Conservation (phyloP, 2,797 vertebrate species). For the Ctenosaura bakeri region DNA sequence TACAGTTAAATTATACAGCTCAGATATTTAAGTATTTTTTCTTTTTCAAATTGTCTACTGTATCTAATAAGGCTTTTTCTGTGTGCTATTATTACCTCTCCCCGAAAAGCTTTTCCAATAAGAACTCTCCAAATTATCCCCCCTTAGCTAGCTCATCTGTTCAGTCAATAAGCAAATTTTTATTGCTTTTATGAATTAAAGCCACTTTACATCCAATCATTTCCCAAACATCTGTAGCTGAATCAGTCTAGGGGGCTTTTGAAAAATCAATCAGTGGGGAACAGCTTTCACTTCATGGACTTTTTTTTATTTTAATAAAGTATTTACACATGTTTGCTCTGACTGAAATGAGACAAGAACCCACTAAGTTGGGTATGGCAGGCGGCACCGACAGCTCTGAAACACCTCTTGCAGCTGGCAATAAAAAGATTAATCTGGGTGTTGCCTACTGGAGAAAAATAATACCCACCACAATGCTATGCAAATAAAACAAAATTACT, state of each 20-base stretch:
- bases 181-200: slow-evolving; percentile 85
- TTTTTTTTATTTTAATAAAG: slow-evolving; percentile 77
- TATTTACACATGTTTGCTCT: slow-evolving; percentile 80
- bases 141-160: slow-evolving; percentile 82
- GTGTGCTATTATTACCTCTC: slow-evolving; percentile 71
- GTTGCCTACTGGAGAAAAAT: slow-evolving; percentile 28
- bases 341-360: slow-evolving; percentile 64
- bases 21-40: slow-evolving; percentile 61
- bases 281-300: slow-evolving; percentile 77
- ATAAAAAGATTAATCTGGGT: slow-evolving; percentile 33
- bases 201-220: slow-evolving; percentile 81
- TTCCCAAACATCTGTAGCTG: slow-evolving; percentile 83
- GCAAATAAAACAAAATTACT: slow-evolving; percentile 38
- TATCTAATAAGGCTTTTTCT: slow-evolving; percentile 74
- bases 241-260: slow-evolving; percentile 82
- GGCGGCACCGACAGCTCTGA: slow-evolving; percentile 21
- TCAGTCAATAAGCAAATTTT: slow-evolving; percentile 81
- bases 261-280: slow-evolving; percentile 83
- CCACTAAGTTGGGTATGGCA: slow-evolving; percentile 24
- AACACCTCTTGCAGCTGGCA: slow-evolving; percentile 20
- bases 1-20: slow-evolving; percentile 46
- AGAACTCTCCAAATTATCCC: slow-evolving; percentile 81
- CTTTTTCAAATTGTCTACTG: slow-evolving; percentile 66
- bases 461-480: neutral
- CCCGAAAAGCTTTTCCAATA: slow-evolving; percentile 74